Conservation (phyloP, 2,113 vertebrate species). For the Perognathus longimembris region DNA sequence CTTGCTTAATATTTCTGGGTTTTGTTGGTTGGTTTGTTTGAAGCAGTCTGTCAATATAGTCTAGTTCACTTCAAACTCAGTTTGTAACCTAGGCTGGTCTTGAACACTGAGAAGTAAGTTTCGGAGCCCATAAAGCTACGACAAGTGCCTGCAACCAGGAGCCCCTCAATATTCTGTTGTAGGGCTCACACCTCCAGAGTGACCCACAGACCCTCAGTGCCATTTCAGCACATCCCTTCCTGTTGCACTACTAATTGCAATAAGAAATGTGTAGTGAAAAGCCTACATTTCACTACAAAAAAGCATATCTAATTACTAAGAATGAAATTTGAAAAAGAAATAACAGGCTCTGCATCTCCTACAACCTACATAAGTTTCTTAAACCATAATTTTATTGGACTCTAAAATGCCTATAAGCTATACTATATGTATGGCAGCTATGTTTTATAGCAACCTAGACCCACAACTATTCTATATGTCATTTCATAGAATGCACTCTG, state of each 20-base stretch:
- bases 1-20: not conserved
- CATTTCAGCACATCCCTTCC: not conserved
- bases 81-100: too few relatives aligned
- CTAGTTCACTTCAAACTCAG: too few relatives aligned
- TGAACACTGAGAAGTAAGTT: not conserved
- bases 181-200: not conserved
- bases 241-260: not conserved
- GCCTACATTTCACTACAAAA: not conserved
- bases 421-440: not conserved
- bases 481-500: not conserved
- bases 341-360: not conserved
- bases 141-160: not conserved
- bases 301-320: conserved; percentile 15
- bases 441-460: not conserved
- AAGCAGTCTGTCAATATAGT: too few relatives aligned
- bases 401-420: not conserved
- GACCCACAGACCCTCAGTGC: not conserved
- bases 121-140: not conserved
- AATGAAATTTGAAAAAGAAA: not conserved
- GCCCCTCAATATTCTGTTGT: not conserved
- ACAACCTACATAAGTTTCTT: conserved; percentile 1
- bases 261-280: too few relatives aligned
- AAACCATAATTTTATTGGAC: not conserved
- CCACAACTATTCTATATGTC: not conserved
- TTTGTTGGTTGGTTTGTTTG: too few relatives aligned